Percentiles rank a stretch among this genome's conserved stretches.
Conservation (phyloP, 2,113 vertebrate genomes). For the Pelusios castaneus region DNA sequence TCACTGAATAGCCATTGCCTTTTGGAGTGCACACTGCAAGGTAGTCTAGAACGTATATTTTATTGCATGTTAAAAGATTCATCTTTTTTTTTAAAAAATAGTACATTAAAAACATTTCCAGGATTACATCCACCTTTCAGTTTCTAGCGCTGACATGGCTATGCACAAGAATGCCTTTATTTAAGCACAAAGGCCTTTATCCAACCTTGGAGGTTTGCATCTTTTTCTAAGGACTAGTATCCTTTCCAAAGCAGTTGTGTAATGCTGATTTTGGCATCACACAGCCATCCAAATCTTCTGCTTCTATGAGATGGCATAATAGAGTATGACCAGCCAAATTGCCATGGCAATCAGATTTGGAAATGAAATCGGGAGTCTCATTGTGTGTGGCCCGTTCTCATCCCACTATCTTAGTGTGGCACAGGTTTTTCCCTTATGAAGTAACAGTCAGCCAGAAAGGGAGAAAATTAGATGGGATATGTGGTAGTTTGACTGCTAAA, state of each 20-base stretch:
- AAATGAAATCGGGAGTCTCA: slow-evolving; percentile 8
- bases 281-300: background rate
- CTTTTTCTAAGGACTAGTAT: background rate
- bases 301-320: background rate
- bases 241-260: background rate
- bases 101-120: background rate
- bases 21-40: background rate
- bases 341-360: background rate
- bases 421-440: background rate
- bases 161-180: slow-evolving; percentile 4
- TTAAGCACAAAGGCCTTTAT: slow-evolving; percentile 21
- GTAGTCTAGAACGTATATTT: background rate
- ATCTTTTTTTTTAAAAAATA: background rate
- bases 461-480: background rate
- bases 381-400: background rate
- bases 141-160: background rate
- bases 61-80: background rate
- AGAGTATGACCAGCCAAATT: accelerated
- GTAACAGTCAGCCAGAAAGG: background rate
- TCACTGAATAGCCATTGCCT: background rate
- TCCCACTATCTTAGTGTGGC: background rate
- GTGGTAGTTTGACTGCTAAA: background rate
- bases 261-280: background rate
- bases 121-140: background rate
- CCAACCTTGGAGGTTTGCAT: background rate